phyloP scores from a whole-genome alignment of 2,113 vertebrate genomes.

The Anseranas semipalmata region DNA sequence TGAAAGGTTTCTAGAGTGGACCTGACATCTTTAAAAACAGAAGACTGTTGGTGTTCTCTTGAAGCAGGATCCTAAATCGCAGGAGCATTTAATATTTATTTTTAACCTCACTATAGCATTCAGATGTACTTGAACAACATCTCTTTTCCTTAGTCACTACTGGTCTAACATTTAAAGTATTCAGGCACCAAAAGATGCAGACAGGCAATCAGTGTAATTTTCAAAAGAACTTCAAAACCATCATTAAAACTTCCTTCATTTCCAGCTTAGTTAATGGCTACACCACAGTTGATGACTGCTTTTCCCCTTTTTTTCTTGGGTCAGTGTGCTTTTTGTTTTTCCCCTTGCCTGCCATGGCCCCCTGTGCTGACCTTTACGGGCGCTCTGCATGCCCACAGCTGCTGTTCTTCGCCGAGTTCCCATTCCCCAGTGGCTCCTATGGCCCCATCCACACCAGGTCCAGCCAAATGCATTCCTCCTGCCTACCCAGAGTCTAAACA shows the following conservation, averaged over 20 bases:
- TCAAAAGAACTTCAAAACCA: background rate
- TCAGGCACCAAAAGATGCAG: background rate
- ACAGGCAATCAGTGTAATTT: background rate
- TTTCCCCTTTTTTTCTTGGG: background rate
- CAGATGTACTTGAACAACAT: background rate
- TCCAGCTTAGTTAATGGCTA: background rate
- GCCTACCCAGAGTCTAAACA: background rate
- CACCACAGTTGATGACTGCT: background rate
- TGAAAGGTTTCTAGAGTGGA: background rate
- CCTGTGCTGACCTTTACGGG: background rate
- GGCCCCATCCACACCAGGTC: background rate
- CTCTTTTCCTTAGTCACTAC: background rate
- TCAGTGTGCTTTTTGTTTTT: background rate
- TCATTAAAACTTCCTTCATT: background rate
- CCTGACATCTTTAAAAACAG: background rate
- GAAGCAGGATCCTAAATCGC: background rate
- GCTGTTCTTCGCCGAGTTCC: rapidly evolving
- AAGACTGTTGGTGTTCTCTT: background rate
- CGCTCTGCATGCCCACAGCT: background rate
- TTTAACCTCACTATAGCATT: background rate
- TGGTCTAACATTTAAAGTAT: background rate
- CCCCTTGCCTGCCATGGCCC: background rate
- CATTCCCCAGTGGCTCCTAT: background rate
- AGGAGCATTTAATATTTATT: background rate
- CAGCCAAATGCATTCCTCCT: background rate